Percentiles rank a stretch among this genome's conserved stretches.
phyloP scores from a whole-genome alignment of 2,888 invertebrate genomes.

The Cheiracanthium punctorium region DNA sequence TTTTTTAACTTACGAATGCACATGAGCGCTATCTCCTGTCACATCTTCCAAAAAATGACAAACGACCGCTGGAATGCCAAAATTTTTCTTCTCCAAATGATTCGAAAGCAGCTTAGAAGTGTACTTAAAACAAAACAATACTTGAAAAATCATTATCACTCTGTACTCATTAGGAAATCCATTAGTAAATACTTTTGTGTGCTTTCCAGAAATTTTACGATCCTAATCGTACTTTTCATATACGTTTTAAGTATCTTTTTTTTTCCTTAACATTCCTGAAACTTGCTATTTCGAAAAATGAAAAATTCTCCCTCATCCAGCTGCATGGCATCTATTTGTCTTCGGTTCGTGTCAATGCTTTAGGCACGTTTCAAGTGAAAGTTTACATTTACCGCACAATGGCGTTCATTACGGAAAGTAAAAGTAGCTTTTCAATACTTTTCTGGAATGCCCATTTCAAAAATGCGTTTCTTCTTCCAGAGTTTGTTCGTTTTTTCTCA shows the following conservation, averaged over 20 bases:
- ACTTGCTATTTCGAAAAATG: conserved; percentile 50
- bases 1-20: background rate
- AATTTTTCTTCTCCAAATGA: background rate
- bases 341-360: conserved; percentile 25
- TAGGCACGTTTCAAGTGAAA: background rate
- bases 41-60: background rate
- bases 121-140: conserved; percentile 16
- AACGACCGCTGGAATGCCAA: background rate
- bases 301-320: conserved; percentile 45
- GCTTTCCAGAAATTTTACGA: conserved; percentile 46
- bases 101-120: background rate
- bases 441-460: too few relatives aligned
- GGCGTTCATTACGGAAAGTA: background rate
- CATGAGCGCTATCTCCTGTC: background rate
- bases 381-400: background rate
- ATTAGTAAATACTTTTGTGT: conserved; percentile 57
- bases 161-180: conserved; percentile 43
- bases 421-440: too few relatives aligned
- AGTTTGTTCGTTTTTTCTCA: too few relatives aligned
- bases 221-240: conserved; percentile 51
- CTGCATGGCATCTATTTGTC: conserved; percentile 58
- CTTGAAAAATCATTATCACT: conserved; percentile 52
- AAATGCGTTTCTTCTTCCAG: too few relatives aligned
- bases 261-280: conserved; percentile 17
- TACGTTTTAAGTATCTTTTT: conserved; percentile 20